A percentile compares a stretch with the other conserved stretches of the same genome.
phyloP scores from a whole-genome alignment of 2,888 invertebrate genomes.

The Poecilobothrus nobilitatus region DNA sequence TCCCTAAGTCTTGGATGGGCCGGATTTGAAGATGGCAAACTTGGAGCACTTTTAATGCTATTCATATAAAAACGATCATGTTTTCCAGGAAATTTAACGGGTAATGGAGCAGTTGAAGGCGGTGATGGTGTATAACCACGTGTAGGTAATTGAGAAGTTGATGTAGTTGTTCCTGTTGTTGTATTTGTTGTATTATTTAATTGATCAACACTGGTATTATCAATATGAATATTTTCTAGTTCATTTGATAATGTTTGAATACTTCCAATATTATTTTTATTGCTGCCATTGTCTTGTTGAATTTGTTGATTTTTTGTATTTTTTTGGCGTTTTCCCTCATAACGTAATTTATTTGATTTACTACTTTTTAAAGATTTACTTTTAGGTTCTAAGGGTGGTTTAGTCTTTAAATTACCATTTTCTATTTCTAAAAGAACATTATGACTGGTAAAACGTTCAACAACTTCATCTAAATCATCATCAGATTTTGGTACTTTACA shows the following conservation, averaged over 20 bases:
- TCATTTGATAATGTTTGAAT: constrained; percentile 40
- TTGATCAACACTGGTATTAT: constrained; percentile 32
- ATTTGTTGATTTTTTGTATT: constrained; percentile 42
- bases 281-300: constrained; percentile 31
- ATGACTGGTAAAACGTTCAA: constrained; percentile 73
- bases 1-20: constrained; percentile 65
- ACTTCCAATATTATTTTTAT: constrained; percentile 24
- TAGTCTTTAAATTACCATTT: constrained; percentile 33
- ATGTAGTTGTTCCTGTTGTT: constrained; percentile 41
- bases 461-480: constrained; percentile 69
- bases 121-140: constrained; percentile 73
- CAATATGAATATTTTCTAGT: constrained; percentile 55
- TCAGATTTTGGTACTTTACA: constrained; percentile 75
- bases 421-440: constrained; percentile 58
- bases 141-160: constrained; percentile 54
- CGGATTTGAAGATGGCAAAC: constrained; percentile 58
- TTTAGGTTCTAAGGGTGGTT: constrained; percentile 17
- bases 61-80: constrained; percentile 56
- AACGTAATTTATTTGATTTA: constrained; percentile 45
- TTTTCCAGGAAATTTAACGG: constrained; percentile 68
- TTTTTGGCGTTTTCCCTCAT: constrained; percentile 40
- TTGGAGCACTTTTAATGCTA: constrained; percentile 73
- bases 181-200: constrained; percentile 48
- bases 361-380: constrained; percentile 34
- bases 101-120: constrained; percentile 74